A percentile compares a stretch with the other conserved stretches of the same genome.
Evolutionary conservation across 2,113 vertebrate genomes (phyloP).

Genomic region (Naja naja): DNA sequence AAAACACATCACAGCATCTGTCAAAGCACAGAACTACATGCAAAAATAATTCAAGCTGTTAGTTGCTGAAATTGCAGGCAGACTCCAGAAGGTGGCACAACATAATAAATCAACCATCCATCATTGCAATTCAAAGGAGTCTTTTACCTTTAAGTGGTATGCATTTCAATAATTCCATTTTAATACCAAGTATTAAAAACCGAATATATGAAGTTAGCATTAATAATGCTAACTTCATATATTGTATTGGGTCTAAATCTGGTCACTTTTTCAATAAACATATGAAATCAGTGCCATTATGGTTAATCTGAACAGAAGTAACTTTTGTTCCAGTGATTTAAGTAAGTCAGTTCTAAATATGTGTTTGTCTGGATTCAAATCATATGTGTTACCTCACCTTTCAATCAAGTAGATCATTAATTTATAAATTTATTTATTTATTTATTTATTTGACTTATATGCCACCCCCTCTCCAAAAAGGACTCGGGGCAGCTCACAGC

Average conservation of each 20-base stretch:
- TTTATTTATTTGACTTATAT: too few species aligned
- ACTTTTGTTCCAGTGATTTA: background rate
- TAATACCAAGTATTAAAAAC: background rate
- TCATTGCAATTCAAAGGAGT: background rate
- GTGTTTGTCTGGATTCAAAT: background rate
- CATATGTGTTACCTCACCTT: background rate
- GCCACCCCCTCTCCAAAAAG: too few species aligned
- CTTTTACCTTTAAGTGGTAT: background rate
- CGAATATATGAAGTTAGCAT: background rate
- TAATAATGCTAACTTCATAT: too few species aligned
- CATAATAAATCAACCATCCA: slow-evolving; percentile 29
- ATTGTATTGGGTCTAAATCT: background rate
- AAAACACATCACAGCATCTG: slow-evolving; percentile 54
- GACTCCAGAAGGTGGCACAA: slow-evolving; percentile 63
- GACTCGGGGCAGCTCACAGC: too few species aligned
- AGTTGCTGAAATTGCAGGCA: slow-evolving; percentile 1
- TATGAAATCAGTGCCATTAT: background rate
- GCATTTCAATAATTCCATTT: background rate
- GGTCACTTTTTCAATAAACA: background rate
- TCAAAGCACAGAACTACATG: slow-evolving; percentile 38
- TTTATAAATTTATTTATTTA: too few species aligned
- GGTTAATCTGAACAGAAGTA: background rate
- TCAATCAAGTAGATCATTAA: background rate
- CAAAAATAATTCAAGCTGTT: slow-evolving; percentile 21
- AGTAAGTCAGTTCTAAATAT: background rate